Evolutionary conservation across 2,888 invertebrate species (phyloP), one percentile per base, ranked within the genome.

Genomic region (Drosophila maculinotata): DNA sequence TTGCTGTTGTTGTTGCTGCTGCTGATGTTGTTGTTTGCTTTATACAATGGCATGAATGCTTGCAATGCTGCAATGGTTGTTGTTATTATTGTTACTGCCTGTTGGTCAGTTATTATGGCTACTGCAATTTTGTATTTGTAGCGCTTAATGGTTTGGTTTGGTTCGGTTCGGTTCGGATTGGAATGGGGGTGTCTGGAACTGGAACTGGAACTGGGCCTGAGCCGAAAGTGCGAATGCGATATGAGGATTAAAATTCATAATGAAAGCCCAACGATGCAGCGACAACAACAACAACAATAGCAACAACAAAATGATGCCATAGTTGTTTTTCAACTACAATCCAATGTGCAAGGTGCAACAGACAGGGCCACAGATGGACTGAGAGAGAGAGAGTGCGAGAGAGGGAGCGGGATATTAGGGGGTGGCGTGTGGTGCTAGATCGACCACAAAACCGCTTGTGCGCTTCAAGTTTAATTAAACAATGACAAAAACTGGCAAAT

Each of bases 171-270:
- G 57, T 35, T 38, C 53, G 57, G 48, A 9, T n/a, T n/a, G 45
- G n/a, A 15, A 7, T 15, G 36, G 36, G 41, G 25, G 26, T 47
- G 30, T 14, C 36, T 20, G 56, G 10, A 36, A 35, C 44, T 42
- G 44, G 41, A 12, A n/a, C n/a, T n/a, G 20, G 20, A 31, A 38
- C 54, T 33, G 38, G n/a, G 63, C 59, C 66, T 62, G 69, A 79
- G 59, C 79, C 63, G 65, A 72, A 87, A 86, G 87, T 85, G 85
- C 79, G 79, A 86, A 87, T 87, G 81, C 81, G 87, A 87, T 87
- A 85, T 80, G 76, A 72, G 85, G 85, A 86, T 86, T 84, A 84
- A 87, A 87, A 86, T 82, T 81, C 84, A 83, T 81, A 79, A 87
- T 87, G 80, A 76, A 84, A 76, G 49, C 75, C 54, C 73, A 66